Evolutionary conservation across 1,140 invertebrate genomes (phyloP).

Genomic region (Sinonovacula constricta): DNA sequence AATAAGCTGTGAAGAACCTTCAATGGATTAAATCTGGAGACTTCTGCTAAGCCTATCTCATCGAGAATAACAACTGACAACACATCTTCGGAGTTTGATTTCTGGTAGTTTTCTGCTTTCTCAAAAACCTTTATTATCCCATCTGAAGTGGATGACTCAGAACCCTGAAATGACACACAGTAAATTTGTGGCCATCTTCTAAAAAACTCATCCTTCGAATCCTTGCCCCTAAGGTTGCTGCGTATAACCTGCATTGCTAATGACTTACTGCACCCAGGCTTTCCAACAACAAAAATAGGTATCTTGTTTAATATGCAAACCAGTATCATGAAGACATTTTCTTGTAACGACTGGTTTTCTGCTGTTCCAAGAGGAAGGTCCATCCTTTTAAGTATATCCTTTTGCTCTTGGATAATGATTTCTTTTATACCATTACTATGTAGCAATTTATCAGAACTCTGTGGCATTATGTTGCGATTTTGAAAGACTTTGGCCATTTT

Average conservation of each 20-base stretch:
- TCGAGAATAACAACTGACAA: slow-evolving; percentile 64
- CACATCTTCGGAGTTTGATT: slow-evolving; percentile 55
- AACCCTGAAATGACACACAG: slow-evolving; percentile 64
- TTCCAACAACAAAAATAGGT: slow-evolving; percentile 72
- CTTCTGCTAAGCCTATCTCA: slow-evolving; percentile 67
- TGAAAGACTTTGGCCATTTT: slow-evolving; percentile 1
- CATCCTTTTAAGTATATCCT: slow-evolving; percentile 48
- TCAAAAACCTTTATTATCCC: slow-evolving; percentile 62
- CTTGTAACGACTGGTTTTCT: slow-evolving; percentile 65
- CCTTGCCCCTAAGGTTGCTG: slow-evolving; percentile 65
- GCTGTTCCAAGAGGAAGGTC: slow-evolving; percentile 44
- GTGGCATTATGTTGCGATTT: no score
- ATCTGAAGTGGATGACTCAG: slow-evolving; percentile 61
- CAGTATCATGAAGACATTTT: slow-evolving; percentile 72
- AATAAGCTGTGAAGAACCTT: slow-evolving; percentile 58
- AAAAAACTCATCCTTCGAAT: slow-evolving; percentile 59
- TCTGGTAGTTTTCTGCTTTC: slow-evolving; percentile 54
- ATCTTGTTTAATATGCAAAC: slow-evolving; percentile 69
- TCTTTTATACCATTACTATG: no score
- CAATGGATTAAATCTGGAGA: slow-evolving; percentile 55
- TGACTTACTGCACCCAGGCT: slow-evolving; percentile 73
- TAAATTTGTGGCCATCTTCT: slow-evolving; percentile 61
- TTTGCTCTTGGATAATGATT: slow-evolving; percentile 48
- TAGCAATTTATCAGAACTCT: no score
- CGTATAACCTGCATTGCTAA: slow-evolving; percentile 65